Evolutionary conservation across 2,888 invertebrate species (phyloP).

Genomic region (Caenorhabditis sp.): DNA sequence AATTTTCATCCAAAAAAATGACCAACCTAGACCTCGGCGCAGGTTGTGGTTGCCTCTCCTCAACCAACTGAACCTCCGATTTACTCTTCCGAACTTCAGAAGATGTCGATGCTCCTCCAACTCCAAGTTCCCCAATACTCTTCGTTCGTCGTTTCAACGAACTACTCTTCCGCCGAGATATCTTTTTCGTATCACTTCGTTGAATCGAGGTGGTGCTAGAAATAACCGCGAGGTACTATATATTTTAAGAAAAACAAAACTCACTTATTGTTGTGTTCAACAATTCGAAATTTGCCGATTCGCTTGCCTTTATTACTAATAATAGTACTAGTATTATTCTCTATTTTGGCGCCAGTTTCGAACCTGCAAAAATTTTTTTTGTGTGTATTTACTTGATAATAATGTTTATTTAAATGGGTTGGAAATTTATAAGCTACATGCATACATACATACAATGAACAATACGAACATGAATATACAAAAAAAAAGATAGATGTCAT

Average conservation of each 20-base stretch:
- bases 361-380: slow-evolving; percentile 21
- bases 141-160: slow-evolving; percentile 47
- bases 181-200: slow-evolving; percentile 19
- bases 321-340: slow-evolving; percentile 21
- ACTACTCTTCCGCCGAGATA: slow-evolving; percentile 17
- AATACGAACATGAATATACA: neutral
- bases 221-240: slow-evolving; percentile 5
- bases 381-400: neutral
- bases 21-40: slow-evolving; percentile 4
- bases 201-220: slow-evolving; percentile 7
- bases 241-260: neutral
- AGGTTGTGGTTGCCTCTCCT: slow-evolving; percentile 3
- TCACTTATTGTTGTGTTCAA: slow-evolving; percentile 27
- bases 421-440: too few species aligned
- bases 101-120: slow-evolving; percentile 32
- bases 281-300: slow-evolving; percentile 36
- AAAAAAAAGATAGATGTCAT: neutral
- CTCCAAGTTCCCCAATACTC: slow-evolving; percentile 22
- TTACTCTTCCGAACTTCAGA: slow-evolving; percentile 44
- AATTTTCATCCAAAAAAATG: neutral
- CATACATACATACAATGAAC: neutral
- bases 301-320: slow-evolving; percentile 11
- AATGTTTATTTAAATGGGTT: neutral
- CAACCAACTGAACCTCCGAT: slow-evolving; percentile 29
- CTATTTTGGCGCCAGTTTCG: slow-evolving; percentile 27